Evolutionary conservation across 2,888 invertebrate species (phyloP).

Genomic region (Deilephila porcellus): DNA sequence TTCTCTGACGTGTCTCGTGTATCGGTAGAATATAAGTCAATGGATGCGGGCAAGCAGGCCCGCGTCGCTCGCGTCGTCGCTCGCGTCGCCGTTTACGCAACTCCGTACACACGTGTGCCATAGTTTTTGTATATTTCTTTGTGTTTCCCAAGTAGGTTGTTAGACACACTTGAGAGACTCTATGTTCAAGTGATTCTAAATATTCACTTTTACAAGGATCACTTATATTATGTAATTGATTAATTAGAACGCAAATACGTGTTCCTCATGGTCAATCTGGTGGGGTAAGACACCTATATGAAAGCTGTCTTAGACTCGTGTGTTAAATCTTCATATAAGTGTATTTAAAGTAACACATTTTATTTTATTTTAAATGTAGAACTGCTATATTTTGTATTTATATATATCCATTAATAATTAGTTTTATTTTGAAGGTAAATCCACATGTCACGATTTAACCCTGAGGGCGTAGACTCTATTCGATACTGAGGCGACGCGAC

Average conservation of each 20-base stretch:
- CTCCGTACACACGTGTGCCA: conserved; percentile 12
- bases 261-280: background rate
- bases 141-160: conserved; percentile 23
- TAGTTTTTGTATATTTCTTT: conserved; percentile 22
- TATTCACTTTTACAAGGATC: conserved; percentile 9
- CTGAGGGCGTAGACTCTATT: too few relatives aligned
- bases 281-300: background rate
- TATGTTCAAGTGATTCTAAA: conserved; percentile 1
- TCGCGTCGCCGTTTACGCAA: conserved; percentile 1
- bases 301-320: background rate
- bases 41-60: background rate
- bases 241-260: conserved; percentile 2
- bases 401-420: too few relatives aligned
- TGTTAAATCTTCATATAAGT: background rate
- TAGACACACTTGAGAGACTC: conserved; percentile 24
- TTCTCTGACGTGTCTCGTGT: too few relatives aligned
- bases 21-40: too few relatives aligned
- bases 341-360: too few relatives aligned
- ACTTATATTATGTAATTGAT: background rate
- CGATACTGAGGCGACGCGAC: too few relatives aligned
- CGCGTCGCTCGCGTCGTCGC: too few relatives aligned
- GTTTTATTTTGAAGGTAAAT: too few relatives aligned
- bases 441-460: too few relatives aligned
- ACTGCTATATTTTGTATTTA: too few relatives aligned
- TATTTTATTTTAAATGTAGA: too few relatives aligned